Percentiles rank a stretch among this genome's conserved stretches.
Conservation (phyloP, 2,797 vertebrate genomes). For the Hoplostethus atlanticus region DNA sequence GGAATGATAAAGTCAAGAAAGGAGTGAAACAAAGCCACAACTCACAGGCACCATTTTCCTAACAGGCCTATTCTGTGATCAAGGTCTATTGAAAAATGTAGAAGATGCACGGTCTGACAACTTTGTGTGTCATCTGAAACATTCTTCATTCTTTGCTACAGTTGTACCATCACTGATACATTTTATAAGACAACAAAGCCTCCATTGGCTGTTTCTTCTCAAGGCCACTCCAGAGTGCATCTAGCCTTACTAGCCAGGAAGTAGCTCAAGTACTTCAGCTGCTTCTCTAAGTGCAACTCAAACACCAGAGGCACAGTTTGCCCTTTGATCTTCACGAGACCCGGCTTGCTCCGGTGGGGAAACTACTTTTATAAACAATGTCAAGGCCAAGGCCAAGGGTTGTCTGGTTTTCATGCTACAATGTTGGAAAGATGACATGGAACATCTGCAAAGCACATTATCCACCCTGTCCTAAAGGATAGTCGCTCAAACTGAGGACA, state of each 20-base stretch:
- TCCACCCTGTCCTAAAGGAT: slow-evolving; percentile 33
- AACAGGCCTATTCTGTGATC: too few relatives aligned
- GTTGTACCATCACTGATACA: not conserved
- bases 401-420: slow-evolving; percentile 24
- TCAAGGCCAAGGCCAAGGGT: slow-evolving; percentile 52
- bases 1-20: too few relatives aligned
- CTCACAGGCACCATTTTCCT: too few relatives aligned
- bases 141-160: too few relatives aligned
- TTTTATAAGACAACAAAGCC: slow-evolving; percentile 4
- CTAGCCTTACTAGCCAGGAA: slow-evolving; percentile 16
- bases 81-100: not conserved
- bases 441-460: slow-evolving; percentile 71
- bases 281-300: slow-evolving; percentile 30
- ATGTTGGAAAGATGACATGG: slow-evolving; percentile 45
- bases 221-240: not conserved
- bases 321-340: slow-evolving; percentile 52
- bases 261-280: slow-evolving; percentile 34
- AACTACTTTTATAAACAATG: slow-evolving; percentile 43
- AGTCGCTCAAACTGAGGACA: slow-evolving; percentile 46
- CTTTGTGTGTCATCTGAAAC: too few relatives aligned
- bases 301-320: slow-evolving; percentile 38
- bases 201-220: not conserved
- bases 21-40: too few relatives aligned
- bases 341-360: slow-evolving; percentile 38
- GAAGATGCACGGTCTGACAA: too few relatives aligned